These are phyloP conservation scores for Gymnosoma rotundatum DNA, from an alignment of 2,888 invertebrate species.

Conservation along the genomic window DNA sequence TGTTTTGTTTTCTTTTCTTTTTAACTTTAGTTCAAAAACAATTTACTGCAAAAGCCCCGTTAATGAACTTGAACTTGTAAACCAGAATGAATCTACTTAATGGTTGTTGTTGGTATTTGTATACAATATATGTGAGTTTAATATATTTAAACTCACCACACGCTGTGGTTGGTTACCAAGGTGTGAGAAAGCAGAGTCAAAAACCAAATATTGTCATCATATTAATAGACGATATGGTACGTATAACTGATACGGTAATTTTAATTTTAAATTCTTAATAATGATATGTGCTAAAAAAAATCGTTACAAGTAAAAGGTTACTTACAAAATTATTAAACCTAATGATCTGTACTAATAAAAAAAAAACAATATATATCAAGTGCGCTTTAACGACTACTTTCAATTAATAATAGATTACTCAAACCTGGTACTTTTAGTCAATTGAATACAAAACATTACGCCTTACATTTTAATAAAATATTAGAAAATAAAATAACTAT, in stretches of 20 bases:
- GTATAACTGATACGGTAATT: conserved; percentile 71
- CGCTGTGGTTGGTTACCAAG: not conserved
- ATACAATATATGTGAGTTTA: conserved; percentile 22
- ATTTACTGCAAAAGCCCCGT: conserved; percentile 25
- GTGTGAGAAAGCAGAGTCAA: conserved; percentile 59
- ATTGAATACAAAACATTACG: too few relatives aligned
- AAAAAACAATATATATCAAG: too few relatives aligned
- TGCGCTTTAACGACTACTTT: too few relatives aligned
- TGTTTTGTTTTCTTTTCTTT: not conserved
- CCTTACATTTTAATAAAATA: too few relatives aligned
- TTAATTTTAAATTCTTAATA: too few relatives aligned
- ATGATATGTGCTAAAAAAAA: too few relatives aligned
- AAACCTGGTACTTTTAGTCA: too few relatives aligned
- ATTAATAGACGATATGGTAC: conserved; percentile 92
- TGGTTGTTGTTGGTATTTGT: conserved; percentile 16
- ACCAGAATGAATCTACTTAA: conserved; percentile 42
- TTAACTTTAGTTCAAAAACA: not conserved
- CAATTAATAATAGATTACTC: too few relatives aligned
- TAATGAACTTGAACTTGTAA: conserved; percentile 63
- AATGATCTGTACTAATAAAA: too few relatives aligned
- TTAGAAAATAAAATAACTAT: too few relatives aligned
- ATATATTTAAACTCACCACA: conserved; percentile 33
- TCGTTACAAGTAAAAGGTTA: too few relatives aligned
- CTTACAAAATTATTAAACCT: too few relatives aligned
- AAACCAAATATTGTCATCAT: conserved; percentile 89